Evolutionary conservation across 2,113 vertebrate species (phyloP), one percentile per base, ranked within the genome.

Genomic region (Mormyrus iriodes): DNA sequence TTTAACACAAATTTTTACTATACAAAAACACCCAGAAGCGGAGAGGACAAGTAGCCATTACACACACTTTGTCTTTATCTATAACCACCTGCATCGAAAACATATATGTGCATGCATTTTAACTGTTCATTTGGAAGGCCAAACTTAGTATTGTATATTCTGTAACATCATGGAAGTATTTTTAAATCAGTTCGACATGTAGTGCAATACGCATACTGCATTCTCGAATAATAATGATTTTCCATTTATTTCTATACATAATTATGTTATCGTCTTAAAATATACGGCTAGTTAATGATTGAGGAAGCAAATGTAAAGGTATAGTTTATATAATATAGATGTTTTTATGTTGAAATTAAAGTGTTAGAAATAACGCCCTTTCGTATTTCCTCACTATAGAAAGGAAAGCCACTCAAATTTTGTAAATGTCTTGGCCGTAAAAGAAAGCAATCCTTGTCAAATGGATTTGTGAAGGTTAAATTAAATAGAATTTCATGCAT

Each of bases 391-490:
- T 42, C 17, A 42, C 31, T 19, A 12, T 79, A 17, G 0, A 3
- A n/a, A n/a, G 73, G 42, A 19, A 79, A 42, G 73, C 73, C 35
- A 19, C 35, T 35, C 35, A 19, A 79, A 79, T 79, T 79, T 79
- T 42, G 31, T 8, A 79, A 42, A 42, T 79, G 4, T 79, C 31
- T 42, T 35, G 73, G 73, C 73, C 73, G 35, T 79, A 79, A 79
- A 79, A 69, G 27, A 27, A 42, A 79, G 73, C 35, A 79, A 79
- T 79, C 73, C 73, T 79, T 42, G 73, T 79, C 73, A 79, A 39
- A 79, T 79, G 73, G 35, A 35, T 79, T 79, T 42, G 35, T 79
- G 73, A 79, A 79, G 73, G 73, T 79, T 79, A 79, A 79, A 42
- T 15, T 6, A 19, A 76, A 79, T 35, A 79, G 61, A 4, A 8